Percentiles rank a stretch among this genome's conserved stretches.
Evolutionary conservation across 1,140 invertebrate genomes (phyloP).

Genomic region (Scaptomyza montana): DNA sequence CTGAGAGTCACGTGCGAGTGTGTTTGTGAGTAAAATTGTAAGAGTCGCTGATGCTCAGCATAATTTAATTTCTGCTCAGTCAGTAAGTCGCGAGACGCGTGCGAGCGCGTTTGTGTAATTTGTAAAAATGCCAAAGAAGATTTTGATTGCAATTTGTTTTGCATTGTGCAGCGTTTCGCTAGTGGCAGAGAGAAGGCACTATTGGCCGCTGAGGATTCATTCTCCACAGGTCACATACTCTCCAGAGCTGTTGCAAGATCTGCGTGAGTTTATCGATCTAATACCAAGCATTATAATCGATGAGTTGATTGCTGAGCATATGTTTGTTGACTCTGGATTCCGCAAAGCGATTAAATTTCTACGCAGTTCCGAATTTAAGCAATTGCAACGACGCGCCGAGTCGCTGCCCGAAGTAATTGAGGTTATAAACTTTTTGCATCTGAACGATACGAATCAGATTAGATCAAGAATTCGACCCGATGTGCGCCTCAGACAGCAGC

Average conservation of each 20-base stretch:
- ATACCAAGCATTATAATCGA: conserved; percentile 62
- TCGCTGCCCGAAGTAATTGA: conserved; percentile 68
- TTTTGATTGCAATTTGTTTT: conserved; percentile 4
- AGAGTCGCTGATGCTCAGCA: neutral
- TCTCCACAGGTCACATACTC: conserved; percentile 44
- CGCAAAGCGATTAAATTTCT: conserved; percentile 69
- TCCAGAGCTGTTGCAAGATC: conserved; percentile 64
- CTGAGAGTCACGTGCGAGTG: neutral
- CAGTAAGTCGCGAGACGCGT: conserved; percentile 10
- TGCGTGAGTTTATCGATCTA: conserved; percentile 62
- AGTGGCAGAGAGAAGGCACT: neutral
- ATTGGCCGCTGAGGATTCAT: conserved; percentile 5
- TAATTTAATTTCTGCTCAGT: conserved; percentile 10
- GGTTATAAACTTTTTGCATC: conserved; percentile 69
- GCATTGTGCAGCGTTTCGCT: conserved; percentile 24
- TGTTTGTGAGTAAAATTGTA: neutral
- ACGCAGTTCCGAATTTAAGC: conserved; percentile 60
- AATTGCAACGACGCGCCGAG: conserved; percentile 44
- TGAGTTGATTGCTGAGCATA: conserved; percentile 67
- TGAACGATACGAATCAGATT: conserved; percentile 47
- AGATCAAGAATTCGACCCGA: neutral
- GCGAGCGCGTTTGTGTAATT: neutral
- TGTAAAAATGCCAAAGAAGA: conserved; percentile 15
- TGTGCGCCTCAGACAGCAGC: neutral
- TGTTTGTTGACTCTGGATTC: conserved; percentile 67